Conservation (phyloP, 1,140 invertebrate genomes). For the Mylabris phalerata region DNA sequence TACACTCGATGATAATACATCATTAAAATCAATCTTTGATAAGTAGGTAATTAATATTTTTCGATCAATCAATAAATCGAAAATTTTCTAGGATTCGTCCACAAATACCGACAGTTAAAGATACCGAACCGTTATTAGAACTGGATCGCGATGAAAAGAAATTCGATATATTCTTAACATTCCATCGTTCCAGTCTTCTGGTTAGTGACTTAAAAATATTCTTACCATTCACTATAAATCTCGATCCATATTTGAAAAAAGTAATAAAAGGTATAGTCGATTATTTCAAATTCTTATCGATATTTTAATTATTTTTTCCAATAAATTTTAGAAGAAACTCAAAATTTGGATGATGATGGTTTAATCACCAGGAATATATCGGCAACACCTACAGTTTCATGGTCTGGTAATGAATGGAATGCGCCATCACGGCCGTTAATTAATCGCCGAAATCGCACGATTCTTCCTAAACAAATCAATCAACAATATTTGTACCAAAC, state of each 20-base stretch:
- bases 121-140: constrained; percentile 81
- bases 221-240: constrained; percentile 91
- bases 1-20: constrained; percentile 74
- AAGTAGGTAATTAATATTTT: constrained; percentile 57
- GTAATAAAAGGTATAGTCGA: constrained; percentile 74
- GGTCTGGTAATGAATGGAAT: not conserved
- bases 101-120: constrained; percentile 75
- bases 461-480: constrained; percentile 4
- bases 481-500: not conserved
- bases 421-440: not conserved
- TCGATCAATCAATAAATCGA: not conserved
- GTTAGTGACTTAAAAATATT: constrained; percentile 89
- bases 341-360: constrained; percentile 56
- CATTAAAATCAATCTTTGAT: constrained; percentile 84
- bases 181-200: constrained; percentile 73
- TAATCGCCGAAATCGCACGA: constrained; percentile 1
- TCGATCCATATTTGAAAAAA: constrained; percentile 94
- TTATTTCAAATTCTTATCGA: not conserved
- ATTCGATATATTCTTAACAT: constrained; percentile 85
- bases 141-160: constrained; percentile 92
- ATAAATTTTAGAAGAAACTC: constrained; percentile 54
- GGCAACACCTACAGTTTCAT: not conserved
- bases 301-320: constrained; percentile 2
- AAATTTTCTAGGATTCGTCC: constrained; percentile 57
- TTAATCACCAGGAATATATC: constrained; percentile 32